Base-by-base conservation (phyloP, 1,140 invertebrate genomes). In the Macrocentrus cingulum region DNA sequence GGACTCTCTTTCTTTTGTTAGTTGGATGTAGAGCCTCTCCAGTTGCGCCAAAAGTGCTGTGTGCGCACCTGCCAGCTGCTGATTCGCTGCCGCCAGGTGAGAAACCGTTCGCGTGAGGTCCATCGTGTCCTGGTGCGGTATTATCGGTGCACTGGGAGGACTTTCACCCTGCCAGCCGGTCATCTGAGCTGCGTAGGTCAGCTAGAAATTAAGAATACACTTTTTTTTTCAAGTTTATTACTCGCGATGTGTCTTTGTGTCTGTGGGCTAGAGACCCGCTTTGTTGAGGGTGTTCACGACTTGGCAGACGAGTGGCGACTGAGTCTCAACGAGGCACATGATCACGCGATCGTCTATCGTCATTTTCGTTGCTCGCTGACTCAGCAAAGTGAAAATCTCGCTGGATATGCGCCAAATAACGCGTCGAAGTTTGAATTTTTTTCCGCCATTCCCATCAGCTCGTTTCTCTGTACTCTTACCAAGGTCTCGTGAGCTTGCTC, bases 71-170 rank as follows among this genome's bases (percentile, higher is more conserved):
- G 74, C 72, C 25, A 79, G 61, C 54, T 79, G 76, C 25, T 78
- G 73, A 65, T 78, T 80, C 0, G 77, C 71, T 6, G 67, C 60
- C 0, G 76, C 76, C 8, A 80, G 56, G 56, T 73, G 67, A 1
- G 75, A 72, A 29, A 80, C 70, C 3, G 72, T 76, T 54, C 66
- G 55, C 3, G 74, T 66, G 22, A 67, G 61, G 20, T 74, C 70
- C 42, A 69, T 55, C 9, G 63, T 58, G 56, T 72, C 67, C 42
- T 68, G 32, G 55, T 57, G 46, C 62, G n/a, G n/a, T n/a, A 61
- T 36, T 60, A 61, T 50, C 62, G 58, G 19, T 58, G 60, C 25
- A 50, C 55, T 51, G 19, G 44, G 34, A 29, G 56, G 49, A 56
- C 56, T 50, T 37, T 60, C 45, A 11, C 66, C 22, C 19, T 71